phyloP scores from a whole-genome alignment of 2,113 vertebrate species.

The Cyanoliseus patagonus region DNA sequence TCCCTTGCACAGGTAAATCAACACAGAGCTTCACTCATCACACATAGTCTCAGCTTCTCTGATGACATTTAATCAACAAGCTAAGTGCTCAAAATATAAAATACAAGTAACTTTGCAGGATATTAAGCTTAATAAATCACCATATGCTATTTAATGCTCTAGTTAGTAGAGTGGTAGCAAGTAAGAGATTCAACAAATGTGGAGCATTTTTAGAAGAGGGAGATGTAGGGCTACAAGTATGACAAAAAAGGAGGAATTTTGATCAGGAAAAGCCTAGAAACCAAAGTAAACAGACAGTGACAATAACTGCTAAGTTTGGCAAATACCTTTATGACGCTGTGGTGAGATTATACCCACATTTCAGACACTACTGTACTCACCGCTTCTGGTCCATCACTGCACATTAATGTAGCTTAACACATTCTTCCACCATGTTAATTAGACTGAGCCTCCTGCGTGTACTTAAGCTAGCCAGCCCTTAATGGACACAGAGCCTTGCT shows the following conservation, averaged over 20 bases:
- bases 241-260: background rate
- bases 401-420: slow-evolving; percentile 26
- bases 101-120: background rate
- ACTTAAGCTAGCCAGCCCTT: slow-evolving; percentile 8
- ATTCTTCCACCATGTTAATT: background rate
- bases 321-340: background rate
- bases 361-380: background rate
- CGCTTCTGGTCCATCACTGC: background rate
- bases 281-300: background rate
- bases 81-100: background rate
- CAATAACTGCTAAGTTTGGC: background rate
- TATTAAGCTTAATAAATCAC: slow-evolving; percentile 19
- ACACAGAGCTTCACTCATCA: background rate
- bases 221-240: background rate
- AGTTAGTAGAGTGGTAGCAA: background rate
- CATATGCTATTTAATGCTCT: background rate
- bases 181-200: background rate
- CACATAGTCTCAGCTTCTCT: background rate
- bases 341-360: background rate
- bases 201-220: background rate
- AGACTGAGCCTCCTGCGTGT: background rate
- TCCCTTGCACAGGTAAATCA: background rate
- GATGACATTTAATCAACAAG: background rate
- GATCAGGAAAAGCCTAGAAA: background rate
- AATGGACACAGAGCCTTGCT: slow-evolving; percentile 11